phyloP scores from a whole-genome alignment of 2,797 vertebrate species.

The Danio tinwini region DNA sequence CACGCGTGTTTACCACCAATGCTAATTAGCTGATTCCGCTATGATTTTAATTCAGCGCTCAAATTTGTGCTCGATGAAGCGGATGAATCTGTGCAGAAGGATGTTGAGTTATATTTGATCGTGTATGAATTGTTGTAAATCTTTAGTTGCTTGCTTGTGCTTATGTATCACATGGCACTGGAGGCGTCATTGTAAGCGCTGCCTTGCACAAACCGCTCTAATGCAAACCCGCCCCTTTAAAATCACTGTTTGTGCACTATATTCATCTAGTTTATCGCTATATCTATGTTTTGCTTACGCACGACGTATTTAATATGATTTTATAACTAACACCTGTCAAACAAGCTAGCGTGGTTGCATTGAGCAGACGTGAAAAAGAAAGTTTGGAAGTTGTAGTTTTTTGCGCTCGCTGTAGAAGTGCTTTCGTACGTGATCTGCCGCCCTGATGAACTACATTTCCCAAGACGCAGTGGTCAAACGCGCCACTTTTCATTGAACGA shows the following conservation, averaged over 20 bases:
- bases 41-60: background rate
- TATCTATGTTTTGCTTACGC: background rate
- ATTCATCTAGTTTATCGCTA: background rate
- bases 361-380: constrained; percentile 5
- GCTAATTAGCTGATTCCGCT: background rate
- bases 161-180: constrained; percentile 29
- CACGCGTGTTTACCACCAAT: constrained; percentile 1
- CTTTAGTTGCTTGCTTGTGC: background rate
- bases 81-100: background rate
- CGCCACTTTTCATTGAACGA: constrained; percentile 65
- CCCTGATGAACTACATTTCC: constrained; percentile 66
- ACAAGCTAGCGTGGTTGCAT: constrained; percentile 55
- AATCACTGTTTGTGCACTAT: background rate
- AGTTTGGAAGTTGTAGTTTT: constrained; percentile 76
- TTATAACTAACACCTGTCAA: constrained; percentile 38
- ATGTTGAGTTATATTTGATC: background rate
- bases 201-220: background rate
- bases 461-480: constrained; percentile 48
- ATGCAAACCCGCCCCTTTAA: background rate
- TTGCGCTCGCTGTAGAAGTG: rapidly evolving
- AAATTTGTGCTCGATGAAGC: background rate
- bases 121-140: background rate
- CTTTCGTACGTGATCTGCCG: rapidly evolving
- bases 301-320: background rate
- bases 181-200: constrained; percentile 14